Percentiles rank a stretch among this genome's conserved stretches.
phyloP scores from a whole-genome alignment of 1,140 invertebrate species.

The Sipha flava region DNA sequence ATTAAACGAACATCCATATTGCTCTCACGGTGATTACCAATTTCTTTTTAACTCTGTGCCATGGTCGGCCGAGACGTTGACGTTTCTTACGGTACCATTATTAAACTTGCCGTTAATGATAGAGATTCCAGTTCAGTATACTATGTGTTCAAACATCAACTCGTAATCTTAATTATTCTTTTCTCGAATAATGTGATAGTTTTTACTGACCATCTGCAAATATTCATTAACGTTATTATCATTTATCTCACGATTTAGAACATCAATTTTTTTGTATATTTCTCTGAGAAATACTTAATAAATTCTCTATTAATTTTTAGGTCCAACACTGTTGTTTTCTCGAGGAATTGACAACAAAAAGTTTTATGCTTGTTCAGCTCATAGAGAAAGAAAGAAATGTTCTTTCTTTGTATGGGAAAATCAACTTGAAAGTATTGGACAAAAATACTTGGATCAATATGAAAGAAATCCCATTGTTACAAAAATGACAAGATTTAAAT shows the following conservation, averaged over 20 bases:
- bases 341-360: constrained; percentile 35
- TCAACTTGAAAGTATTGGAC: constrained; percentile 40
- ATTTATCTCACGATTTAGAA: too few relatives aligned
- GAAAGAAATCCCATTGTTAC: neutral
- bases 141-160: too few relatives aligned
- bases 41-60: neutral
- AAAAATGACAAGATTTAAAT: constrained; percentile 27
- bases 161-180: too few relatives aligned
- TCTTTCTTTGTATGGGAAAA: constrained; percentile 55
- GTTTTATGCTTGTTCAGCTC: constrained; percentile 72
- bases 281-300: neutral
- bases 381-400: constrained; percentile 64
- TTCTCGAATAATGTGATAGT: too few relatives aligned
- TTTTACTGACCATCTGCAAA: too few relatives aligned
- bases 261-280: too few relatives aligned
- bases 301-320: neutral
- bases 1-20: neutral
- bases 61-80: too few relatives aligned
- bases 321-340: constrained; percentile 31
- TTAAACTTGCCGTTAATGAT: too few relatives aligned
- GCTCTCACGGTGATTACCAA: neutral
- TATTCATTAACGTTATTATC: too few relatives aligned
- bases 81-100: too few relatives aligned
- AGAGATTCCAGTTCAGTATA: too few relatives aligned
- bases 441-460: constrained; percentile 1